phyloP scores from a whole-genome alignment of 2,888 invertebrate species.

The Ichneumoninae sp. region DNA sequence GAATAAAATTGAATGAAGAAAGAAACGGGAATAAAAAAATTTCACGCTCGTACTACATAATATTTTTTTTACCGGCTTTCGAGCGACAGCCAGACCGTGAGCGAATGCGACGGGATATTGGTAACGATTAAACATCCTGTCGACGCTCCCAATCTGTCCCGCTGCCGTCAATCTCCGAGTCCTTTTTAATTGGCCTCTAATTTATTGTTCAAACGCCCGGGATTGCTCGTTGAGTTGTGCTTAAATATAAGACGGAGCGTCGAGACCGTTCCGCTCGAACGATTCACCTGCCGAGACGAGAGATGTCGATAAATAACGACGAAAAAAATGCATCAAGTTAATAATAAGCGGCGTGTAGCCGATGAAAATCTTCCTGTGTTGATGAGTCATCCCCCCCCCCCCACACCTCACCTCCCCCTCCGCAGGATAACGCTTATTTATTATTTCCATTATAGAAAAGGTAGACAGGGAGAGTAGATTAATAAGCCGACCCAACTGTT shows the following conservation, averaged over 20 bases:
- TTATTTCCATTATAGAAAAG: background rate
- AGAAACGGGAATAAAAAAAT: background rate
- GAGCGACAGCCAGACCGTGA: background rate
- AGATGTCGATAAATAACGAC: background rate
- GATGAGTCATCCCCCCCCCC: background rate
- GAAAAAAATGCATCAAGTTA: background rate
- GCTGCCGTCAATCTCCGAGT: constrained; percentile 19
- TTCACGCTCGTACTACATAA: background rate
- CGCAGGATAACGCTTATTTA: constrained; percentile 10
- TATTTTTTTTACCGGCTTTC: background rate
- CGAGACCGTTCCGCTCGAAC: constrained; percentile 35
- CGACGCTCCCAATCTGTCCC: background rate
- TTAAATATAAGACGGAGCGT: constrained; percentile 55
- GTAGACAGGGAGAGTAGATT: constrained; percentile 4
- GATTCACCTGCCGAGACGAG: background rate
- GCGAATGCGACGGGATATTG: constrained; percentile 20
- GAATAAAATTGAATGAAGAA: background rate
- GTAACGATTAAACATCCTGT: constrained; percentile 20
- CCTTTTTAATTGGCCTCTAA: constrained; percentile 76
- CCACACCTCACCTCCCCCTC: background rate
- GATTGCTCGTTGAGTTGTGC: constrained; percentile 59
- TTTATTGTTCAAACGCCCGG: constrained; percentile 70
- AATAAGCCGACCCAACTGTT: constrained; percentile 32
- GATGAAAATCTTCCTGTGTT: background rate
- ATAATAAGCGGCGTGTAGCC: background rate